Evolutionary conservation across 2,888 invertebrate species (phyloP).

Genomic region (Heteromyza rotundicornis): DNA sequence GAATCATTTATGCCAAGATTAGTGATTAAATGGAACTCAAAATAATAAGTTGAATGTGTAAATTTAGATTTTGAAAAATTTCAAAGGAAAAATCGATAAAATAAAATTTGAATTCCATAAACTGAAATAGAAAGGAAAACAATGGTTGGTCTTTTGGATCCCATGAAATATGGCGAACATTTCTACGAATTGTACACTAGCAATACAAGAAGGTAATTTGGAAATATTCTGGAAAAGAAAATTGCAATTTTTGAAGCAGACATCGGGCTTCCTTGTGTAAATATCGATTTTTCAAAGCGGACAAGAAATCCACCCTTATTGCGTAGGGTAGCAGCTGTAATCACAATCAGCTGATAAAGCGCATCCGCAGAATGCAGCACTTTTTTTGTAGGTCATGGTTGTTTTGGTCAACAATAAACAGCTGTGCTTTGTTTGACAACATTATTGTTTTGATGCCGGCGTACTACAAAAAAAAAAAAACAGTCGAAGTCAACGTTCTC

Average conservation of each 20-base stretch:
- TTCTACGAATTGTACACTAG: conserved; percentile 62
- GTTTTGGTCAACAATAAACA: too few relatives aligned
- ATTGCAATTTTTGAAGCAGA: background rate
- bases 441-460: too few relatives aligned
- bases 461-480: too few relatives aligned
- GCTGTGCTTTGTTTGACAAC: too few relatives aligned
- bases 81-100: conserved; percentile 12
- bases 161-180: conserved; percentile 62
- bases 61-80: too few relatives aligned
- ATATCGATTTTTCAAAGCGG: conserved; percentile 22
- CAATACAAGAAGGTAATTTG: conserved; percentile 55
- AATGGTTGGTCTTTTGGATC: conserved; percentile 62
- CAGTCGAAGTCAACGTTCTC: too few relatives aligned
- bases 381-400: too few relatives aligned
- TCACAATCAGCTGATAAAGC: too few relatives aligned
- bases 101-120: conserved; percentile 22
- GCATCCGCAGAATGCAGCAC: too few relatives aligned
- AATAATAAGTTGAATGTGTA: too few relatives aligned
- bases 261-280: background rate
- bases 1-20: background rate
- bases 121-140: conserved; percentile 24
- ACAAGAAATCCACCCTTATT: too few relatives aligned
- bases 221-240: conserved; percentile 16
- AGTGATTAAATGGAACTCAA: background rate
- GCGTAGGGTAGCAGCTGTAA: too few relatives aligned